Evolutionary conservation across 2,888 invertebrate genomes (phyloP).

Genomic region (Apotomis capreana): DNA sequence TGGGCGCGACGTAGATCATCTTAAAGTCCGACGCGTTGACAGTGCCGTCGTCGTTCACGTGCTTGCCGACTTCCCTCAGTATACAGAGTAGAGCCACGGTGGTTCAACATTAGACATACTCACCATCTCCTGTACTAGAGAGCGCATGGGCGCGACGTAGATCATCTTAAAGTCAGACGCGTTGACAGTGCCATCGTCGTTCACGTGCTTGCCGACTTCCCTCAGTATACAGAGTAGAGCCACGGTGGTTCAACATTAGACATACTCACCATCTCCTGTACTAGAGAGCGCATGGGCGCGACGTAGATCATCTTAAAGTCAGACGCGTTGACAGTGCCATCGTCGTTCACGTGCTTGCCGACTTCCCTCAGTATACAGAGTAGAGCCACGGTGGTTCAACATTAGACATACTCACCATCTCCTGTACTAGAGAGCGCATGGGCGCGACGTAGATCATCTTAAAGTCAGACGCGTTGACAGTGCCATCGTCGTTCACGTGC

Average conservation of each 20-base stretch:
- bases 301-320: constrained; percentile 99
- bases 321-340: constrained; percentile 97
- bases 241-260: constrained; percentile 89
- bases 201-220: constrained; percentile 99
- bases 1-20: constrained; percentile 99
- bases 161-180: constrained; percentile 99
- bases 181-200: constrained; percentile 97
- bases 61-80: constrained; percentile 98
- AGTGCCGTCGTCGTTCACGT: constrained; percentile 97
- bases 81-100: constrained; percentile 98
- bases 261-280: constrained; percentile 96
- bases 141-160: constrained; percentile 99
- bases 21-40: constrained; percentile 99
- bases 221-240: constrained; percentile 97
- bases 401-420: constrained; percentile 89
- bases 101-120: constrained; percentile 77
- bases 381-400: constrained; percentile 95
- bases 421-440: constrained; percentile 99
- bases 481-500: constrained; percentile 98
- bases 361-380: constrained; percentile 98
- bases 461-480: constrained; percentile 97
- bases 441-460: constrained; percentile 99
- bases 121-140: constrained; percentile 99
- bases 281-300: constrained; percentile 99
- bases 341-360: constrained; percentile 98